Conservation (phyloP, 2,888 invertebrate genomes). For the Sinohyriopsis cumingii region DNA sequence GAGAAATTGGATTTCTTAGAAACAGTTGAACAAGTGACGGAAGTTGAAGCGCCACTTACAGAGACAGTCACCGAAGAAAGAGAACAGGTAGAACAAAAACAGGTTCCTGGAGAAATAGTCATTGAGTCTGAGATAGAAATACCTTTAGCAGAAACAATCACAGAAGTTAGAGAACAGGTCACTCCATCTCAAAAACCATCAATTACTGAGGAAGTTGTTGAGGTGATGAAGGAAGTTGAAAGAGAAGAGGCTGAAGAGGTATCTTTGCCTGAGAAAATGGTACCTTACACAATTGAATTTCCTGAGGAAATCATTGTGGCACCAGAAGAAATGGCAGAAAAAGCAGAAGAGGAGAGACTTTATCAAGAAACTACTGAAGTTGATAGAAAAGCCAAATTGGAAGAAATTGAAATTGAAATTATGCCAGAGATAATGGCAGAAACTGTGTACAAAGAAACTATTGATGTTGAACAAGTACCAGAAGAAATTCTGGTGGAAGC, state of each 20-base stretch:
- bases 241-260: conserved; percentile 9
- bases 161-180: not conserved
- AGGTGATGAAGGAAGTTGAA: conserved; percentile 1
- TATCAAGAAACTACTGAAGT: conserved; percentile 6
- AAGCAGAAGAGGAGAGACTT: not conserved
- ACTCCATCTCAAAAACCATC: not conserved
- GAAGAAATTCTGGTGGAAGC: no score
- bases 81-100: not conserved
- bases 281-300: conserved; percentile 7
- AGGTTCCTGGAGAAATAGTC: conserved; percentile 2
- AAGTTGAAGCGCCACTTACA: no score
- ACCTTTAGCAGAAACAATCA: conserved; percentile 4
- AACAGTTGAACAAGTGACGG: conserved; percentile 8
- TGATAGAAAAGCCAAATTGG: not conserved
- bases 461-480: no score
- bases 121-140: not conserved
- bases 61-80: no score
- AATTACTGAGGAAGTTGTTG: conserved; percentile 4
- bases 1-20: conserved; percentile 4
- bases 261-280: conserved; percentile 1
- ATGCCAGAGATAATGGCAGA: no score
- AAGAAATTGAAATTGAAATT: no score
- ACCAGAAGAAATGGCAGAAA: conserved; percentile 1
- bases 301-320: conserved; percentile 9
- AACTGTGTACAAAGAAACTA: no score